A percentile compares a stretch with the other conserved stretches of the same genome.
Conservation (phyloP, 2,113 vertebrate species). For the Hyperopisus bebe region DNA sequence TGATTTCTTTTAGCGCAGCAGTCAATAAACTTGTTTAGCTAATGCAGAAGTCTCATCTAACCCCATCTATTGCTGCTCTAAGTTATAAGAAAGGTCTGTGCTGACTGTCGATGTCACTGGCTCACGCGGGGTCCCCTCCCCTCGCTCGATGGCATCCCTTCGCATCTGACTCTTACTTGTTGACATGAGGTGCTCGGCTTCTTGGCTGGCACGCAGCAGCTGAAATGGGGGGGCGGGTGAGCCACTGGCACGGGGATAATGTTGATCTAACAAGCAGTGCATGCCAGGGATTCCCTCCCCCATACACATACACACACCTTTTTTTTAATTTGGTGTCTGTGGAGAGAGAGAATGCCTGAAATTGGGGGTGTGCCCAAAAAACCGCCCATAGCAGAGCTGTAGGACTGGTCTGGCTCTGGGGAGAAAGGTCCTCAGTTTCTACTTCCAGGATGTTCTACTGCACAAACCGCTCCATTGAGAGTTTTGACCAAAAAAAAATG, state of each 20-base stretch:
- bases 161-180: neutral
- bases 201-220: neutral
- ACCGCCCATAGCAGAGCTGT: neutral
- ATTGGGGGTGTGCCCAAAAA: neutral
- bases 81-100: neutral
- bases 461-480: neutral
- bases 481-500: neutral
- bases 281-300: neutral
- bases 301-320: neutral
- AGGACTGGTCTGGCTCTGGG: neutral
- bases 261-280: constrained; percentile 5
- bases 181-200: neutral
- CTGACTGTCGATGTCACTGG: neutral
- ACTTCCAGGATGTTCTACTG: neutral
- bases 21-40: neutral
- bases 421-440: neutral
- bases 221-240: neutral
- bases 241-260: neutral
- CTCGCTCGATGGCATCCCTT: neutral
- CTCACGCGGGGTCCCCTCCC: neutral
- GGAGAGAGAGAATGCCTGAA: neutral
- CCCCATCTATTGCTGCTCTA: neutral
- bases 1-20: neutral
- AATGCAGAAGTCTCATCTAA: neutral
- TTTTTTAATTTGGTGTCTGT: constrained; percentile 10